Conservation (phyloP, 1,140 invertebrate genomes). For the Drosophila varians region DNA sequence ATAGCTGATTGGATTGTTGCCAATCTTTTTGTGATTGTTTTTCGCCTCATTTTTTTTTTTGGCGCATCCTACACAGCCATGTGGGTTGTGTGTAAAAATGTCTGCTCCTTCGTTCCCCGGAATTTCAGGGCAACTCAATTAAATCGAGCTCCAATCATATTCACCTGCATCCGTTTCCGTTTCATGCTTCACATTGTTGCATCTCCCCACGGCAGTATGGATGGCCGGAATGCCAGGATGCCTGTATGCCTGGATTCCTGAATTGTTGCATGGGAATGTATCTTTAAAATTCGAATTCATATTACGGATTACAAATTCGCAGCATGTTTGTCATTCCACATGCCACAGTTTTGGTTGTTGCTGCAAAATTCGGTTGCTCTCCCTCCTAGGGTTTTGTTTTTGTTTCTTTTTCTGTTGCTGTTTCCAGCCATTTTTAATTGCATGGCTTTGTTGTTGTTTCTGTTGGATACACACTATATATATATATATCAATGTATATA, state of each 20-base stretch:
- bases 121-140: constrained; percentile 70
- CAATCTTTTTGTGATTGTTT: constrained; percentile 47
- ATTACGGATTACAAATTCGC: constrained; percentile 81
- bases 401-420: constrained; percentile 8
- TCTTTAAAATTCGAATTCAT: constrained; percentile 65
- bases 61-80: constrained; percentile 1
- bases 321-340: constrained; percentile 79
- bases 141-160: constrained; percentile 75
- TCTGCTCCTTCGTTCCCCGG: constrained; percentile 10
- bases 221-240: neutral
- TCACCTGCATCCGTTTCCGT: constrained; percentile 49
- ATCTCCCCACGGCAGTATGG: constrained; percentile 7
- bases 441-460: constrained; percentile 69
- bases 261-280: constrained; percentile 27
- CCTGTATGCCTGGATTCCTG: neutral
- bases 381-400: neutral
- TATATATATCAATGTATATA: constrained; percentile 8
- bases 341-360: constrained; percentile 48
- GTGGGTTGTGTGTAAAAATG: constrained; percentile 3
- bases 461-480: constrained; percentile 10
- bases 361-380: constrained; percentile 14
- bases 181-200: constrained; percentile 40
- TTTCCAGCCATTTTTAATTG: constrained; percentile 74
- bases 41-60: constrained; percentile 18
- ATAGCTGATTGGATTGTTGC: constrained; percentile 75